Evolutionary conservation across 2,113 vertebrate genomes (phyloP).

Genomic region (Calidris pugnax): DNA sequence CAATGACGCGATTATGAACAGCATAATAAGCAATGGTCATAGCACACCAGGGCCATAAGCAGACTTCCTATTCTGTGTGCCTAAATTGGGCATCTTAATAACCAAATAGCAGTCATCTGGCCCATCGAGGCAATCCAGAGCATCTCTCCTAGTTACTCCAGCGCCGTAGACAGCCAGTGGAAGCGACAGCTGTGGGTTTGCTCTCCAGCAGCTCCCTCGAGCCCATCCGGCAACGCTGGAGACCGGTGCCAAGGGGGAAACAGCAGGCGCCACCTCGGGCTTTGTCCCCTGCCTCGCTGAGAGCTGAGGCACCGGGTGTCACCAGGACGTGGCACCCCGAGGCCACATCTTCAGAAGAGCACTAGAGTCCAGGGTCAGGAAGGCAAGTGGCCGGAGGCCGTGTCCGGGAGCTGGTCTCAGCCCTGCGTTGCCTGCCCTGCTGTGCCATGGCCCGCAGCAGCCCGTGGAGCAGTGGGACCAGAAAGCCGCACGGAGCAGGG

Average conservation of each 20-base stretch:
- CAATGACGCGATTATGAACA: neutral
- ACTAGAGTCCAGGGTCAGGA: neutral
- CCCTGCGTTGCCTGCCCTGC: neutral
- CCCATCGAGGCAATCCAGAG: neutral
- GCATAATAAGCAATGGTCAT: neutral
- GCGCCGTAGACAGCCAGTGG: neutral
- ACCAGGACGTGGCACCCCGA: fast-evolving
- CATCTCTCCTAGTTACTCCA: conserved; percentile 12
- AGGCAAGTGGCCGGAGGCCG: neutral
- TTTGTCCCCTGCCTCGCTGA: neutral
- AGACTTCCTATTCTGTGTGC: conserved; percentile 26
- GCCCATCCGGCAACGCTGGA: fast-evolving
- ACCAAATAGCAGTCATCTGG: conserved; percentile 26
- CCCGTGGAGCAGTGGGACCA: fast-evolving
- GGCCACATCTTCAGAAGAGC: neutral
- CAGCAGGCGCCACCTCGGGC: neutral
- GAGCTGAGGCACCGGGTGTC: neutral
- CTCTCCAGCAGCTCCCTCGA: neutral
- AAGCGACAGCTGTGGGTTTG: neutral
- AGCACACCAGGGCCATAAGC: neutral
- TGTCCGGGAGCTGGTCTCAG: neutral
- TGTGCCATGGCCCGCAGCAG: neutral
- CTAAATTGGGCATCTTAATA: neutral
- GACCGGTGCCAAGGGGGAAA: neutral
- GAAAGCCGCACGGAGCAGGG: neutral